Conservation (phyloP, 2,797 vertebrate species). For the Coreius guichenoti region DNA sequence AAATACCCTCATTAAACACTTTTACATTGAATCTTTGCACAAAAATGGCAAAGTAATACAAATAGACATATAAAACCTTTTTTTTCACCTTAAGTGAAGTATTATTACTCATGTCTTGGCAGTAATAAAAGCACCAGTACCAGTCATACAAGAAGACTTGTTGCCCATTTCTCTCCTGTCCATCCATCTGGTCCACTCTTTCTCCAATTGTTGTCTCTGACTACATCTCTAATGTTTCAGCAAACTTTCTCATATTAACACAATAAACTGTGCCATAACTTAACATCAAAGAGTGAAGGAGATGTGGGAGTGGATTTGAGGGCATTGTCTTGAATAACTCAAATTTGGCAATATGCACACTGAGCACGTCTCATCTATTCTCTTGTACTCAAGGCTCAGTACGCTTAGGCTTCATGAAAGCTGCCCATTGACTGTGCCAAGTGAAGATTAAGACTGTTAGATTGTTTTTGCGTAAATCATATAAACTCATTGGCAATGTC, state of each 20-base stretch:
- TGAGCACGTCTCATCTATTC: background rate
- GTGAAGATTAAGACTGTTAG: conserved; percentile 28
- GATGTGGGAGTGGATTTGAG: conserved; percentile 11
- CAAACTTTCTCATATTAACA: background rate
- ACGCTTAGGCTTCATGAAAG: conserved; percentile 23
- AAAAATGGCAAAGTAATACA: conserved; percentile 16
- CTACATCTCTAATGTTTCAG: background rate
- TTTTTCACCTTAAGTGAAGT: background rate
- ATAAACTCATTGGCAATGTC: background rate
- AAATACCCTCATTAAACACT: background rate
- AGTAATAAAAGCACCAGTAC: conserved; percentile 39
- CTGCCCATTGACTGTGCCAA: conserved; percentile 33
- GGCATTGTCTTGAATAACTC: conserved; percentile 14
- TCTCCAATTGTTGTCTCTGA: background rate
- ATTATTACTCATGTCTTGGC: conserved; percentile 30
- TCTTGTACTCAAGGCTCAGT: conserved; percentile 2
- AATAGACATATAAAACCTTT: conserved; percentile 10
- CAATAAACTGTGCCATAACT: background rate
- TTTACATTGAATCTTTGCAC: background rate
- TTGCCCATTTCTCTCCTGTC: conserved; percentile 11
- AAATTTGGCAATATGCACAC: background rate
- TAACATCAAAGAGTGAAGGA: conserved; percentile 5
- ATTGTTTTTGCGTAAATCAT: background rate
- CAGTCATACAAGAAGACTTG: background rate
- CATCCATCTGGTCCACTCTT: conserved; percentile 1